Conservation (phyloP, 2,797 vertebrate species). For the Nyctalus aviator region DNA sequence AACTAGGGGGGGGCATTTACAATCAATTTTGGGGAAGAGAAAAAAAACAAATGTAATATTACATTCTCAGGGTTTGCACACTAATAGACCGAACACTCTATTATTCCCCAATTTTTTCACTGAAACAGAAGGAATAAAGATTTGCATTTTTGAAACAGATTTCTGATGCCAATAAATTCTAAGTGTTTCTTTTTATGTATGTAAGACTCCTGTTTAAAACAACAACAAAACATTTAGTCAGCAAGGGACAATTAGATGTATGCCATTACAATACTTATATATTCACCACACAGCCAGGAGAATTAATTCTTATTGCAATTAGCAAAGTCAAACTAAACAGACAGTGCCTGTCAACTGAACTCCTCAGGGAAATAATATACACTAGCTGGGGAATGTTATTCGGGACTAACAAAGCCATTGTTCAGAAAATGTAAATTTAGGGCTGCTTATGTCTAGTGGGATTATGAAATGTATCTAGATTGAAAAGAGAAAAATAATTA, state of each 20-base stretch:
- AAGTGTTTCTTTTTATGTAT: conserved; percentile 65
- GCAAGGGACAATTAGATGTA: conserved; percentile 53
- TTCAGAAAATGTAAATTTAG: conserved; percentile 89
- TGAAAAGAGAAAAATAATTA: conserved; percentile 89
- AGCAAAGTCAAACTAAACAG: conserved; percentile 85
- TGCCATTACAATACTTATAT: conserved; percentile 69
- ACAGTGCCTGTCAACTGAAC: conserved; percentile 81
- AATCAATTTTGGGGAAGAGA: background rate
- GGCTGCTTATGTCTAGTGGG: conserved; percentile 83
- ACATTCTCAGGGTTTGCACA: background rate
- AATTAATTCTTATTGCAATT: conserved; percentile 88
- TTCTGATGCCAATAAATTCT: background rate
- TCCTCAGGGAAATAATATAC: conserved; percentile 81
- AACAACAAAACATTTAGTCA: background rate
- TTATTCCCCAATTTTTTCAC: background rate
- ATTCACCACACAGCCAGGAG: conserved; percentile 83
- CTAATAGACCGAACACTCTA: background rate
- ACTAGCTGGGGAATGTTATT: conserved; percentile 84
- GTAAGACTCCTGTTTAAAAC: conserved; percentile 51
- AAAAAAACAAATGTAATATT: background rate
- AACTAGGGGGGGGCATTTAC: background rate
- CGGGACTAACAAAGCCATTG: conserved; percentile 89
- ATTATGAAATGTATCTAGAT: conserved; percentile 86
- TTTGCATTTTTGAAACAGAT: conserved; percentile 56
- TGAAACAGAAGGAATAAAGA: conserved; percentile 43